Percentiles rank a stretch among this genome's conserved stretches.
phyloP scores from a whole-genome alignment of 2,113 vertebrate species.

The Telmatochromis sp. region DNA sequence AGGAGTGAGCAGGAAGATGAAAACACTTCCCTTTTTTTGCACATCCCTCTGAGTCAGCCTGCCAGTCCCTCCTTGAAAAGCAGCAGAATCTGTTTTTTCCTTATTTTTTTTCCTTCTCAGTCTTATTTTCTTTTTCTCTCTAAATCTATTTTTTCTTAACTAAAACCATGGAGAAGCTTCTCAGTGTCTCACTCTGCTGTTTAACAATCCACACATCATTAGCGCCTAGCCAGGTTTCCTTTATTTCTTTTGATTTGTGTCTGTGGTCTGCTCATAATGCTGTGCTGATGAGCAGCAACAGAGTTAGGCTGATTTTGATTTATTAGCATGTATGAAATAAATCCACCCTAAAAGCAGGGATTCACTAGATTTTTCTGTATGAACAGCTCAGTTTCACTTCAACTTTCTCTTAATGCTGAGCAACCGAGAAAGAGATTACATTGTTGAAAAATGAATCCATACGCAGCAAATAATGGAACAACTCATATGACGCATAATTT shows the following conservation, averaged over 20 bases:
- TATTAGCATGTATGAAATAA: background rate
- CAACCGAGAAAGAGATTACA: background rate
- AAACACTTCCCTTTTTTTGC: background rate
- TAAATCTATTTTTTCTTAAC: background rate
- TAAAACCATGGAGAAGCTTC: background rate
- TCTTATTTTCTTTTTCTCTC: background rate
- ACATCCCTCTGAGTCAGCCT: conserved; percentile 25
- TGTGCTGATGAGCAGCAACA: background rate
- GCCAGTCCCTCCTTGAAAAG: conserved; percentile 11
- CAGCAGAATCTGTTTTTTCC: background rate
- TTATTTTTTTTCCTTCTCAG: background rate
- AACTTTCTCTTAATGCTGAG: background rate
- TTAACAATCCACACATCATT: conserved; percentile 13
- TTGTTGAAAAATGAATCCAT: background rate
- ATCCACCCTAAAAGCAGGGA: background rate
- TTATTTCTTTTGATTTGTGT: conserved; percentile 2
- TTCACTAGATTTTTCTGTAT: background rate
- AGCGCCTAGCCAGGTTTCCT: background rate
- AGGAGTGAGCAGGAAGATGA: background rate
- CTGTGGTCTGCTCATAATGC: background rate
- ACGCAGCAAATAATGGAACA: background rate
- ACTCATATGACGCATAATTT: background rate
- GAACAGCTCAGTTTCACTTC: background rate
- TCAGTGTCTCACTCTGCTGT: background rate
- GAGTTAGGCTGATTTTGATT: background rate